These are phyloP conservation scores for Lucilia cuprina DNA, from an alignment of 1,140 invertebrate genomes.

Conservation along the genomic window DNA sequence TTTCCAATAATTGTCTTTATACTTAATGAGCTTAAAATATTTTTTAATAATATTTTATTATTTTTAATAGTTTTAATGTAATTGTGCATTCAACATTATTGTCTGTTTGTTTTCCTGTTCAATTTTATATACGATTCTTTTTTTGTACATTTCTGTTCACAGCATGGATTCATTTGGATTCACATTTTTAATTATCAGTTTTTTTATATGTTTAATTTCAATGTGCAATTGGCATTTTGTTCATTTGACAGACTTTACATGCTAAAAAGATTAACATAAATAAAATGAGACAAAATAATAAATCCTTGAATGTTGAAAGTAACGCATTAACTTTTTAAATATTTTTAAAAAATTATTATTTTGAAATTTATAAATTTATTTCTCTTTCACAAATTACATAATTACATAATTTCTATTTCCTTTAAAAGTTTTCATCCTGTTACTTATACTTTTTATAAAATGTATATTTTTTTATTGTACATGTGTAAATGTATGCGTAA, in stretches of 20 bases:
- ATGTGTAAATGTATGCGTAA: background rate
- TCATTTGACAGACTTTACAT: background rate
- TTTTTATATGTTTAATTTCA: background rate
- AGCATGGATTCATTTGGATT: background rate
- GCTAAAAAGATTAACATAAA: background rate
- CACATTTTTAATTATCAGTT: background rate
- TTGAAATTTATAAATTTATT: too few species aligned
- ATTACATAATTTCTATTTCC: too few species aligned
- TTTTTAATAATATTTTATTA: background rate
- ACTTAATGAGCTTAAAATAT: background rate
- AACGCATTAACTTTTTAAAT: too few species aligned
- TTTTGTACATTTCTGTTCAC: background rate
- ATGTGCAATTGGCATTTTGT: background rate
- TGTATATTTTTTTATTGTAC: too few species aligned
- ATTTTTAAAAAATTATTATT: too few species aligned
- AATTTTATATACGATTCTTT: background rate
- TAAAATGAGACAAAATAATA: background rate
- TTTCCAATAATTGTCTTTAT: background rate
- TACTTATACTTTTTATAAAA: too few species aligned
- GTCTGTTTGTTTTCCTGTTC: background rate
- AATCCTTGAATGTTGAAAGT: too few species aligned
- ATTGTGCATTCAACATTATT: background rate
- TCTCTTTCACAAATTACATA: too few species aligned
- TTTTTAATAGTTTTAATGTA: background rate
- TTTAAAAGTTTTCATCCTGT: too few species aligned